Base-by-base conservation (phyloP, 2,888 invertebrate genomes). In the Pristionchus mayeri region DNA sequence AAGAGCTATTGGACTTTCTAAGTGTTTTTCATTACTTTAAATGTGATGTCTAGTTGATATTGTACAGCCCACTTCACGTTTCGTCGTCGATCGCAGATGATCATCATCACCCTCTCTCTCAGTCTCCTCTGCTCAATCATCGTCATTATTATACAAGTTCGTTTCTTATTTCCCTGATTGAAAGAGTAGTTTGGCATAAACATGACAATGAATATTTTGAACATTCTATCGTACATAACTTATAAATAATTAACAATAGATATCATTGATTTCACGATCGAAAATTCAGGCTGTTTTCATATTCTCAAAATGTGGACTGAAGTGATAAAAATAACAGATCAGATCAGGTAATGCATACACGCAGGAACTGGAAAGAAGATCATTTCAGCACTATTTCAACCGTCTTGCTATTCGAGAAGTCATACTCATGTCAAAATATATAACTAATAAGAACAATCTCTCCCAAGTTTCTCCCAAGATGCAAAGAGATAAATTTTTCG, bases 401-500 rank as follows among this genome's bases (percentile, higher is more conserved):
- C 16, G 27, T 57, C 57, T n/a, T n/a, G n/a, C n/a, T n/a, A 9
- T 27, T 11, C 27, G 11, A n/a, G 57, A 57, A 57, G 27, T 57
- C 7, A 57, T 57, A 63, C 63, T 34, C 63, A 37, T 16, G 37
- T 18, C 16, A 21, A 63, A 63, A 63, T 6, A 63, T 37, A 63
- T 16, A 63, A 63, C 63, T 63, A 63, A 63, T 37, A n/a, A n/a
- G n/a, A 24, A 37, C 30, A 63, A 63, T 24, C 63, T 11, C 37
- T 3, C 34, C 13, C 7, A 9, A 13, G 34, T 18, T 18, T 37
- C 63, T 21, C 24, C 9, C 63, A 16, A 54, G 34, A 7, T 63
- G 63, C 63, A 63, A 63, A 34, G 63, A 34, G 63, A 63, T 63
- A 63, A 63, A 63, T 63, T 63, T 63, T 37, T 63, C 63, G 63